Evolutionary conservation across 2,113 vertebrate species (phyloP).

Genomic region (Hoplias malabaricus): DNA sequence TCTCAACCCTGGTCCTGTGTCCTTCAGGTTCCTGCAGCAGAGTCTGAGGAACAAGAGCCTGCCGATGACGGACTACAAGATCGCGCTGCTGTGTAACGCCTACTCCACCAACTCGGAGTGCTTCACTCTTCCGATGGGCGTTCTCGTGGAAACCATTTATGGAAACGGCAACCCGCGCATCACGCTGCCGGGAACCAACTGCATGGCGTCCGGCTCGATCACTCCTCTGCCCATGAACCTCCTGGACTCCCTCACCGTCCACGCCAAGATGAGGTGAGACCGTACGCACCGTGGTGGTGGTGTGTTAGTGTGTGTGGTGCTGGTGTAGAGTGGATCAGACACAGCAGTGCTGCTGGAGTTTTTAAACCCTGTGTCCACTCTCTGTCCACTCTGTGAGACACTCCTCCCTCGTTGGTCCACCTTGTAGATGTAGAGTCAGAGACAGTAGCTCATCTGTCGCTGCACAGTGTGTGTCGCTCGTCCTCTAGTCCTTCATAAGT

Average conservation of each 20-base stretch:
- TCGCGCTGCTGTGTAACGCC: slow-evolving; percentile 94
- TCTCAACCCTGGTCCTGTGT: background rate
- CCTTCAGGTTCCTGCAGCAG: slow-evolving; percentile 91
- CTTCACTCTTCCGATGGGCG: slow-evolving; percentile 97
- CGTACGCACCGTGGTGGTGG: too few species aligned
- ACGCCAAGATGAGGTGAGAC: slow-evolving; percentile 97
- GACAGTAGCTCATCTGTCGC: too few species aligned
- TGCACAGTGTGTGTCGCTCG: too few species aligned
- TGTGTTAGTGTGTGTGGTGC: too few species aligned
- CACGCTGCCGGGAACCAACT: slow-evolving; percentile 91
- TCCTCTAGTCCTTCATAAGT: too few species aligned
- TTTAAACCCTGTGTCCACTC: too few species aligned
- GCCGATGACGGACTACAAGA: slow-evolving; percentile 98
- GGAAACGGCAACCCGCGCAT: slow-evolving; percentile 90
- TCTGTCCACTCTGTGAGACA: too few species aligned
- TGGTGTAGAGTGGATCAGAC: too few species aligned
- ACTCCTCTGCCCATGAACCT: slow-evolving; percentile 96
- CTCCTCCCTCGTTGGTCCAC: too few species aligned
- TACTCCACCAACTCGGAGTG: slow-evolving; percentile 98
- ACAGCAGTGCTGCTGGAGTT: too few species aligned
- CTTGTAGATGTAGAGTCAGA: too few species aligned
- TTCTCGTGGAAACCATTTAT: slow-evolving; percentile 97
- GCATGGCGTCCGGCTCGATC: slow-evolving; percentile 90
- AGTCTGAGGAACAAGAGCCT: slow-evolving; percentile 93
- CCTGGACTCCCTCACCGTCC: slow-evolving; percentile 94